Base-by-base conservation (phyloP, 2,113 vertebrate species). In the Halichoerus grypus region DNA sequence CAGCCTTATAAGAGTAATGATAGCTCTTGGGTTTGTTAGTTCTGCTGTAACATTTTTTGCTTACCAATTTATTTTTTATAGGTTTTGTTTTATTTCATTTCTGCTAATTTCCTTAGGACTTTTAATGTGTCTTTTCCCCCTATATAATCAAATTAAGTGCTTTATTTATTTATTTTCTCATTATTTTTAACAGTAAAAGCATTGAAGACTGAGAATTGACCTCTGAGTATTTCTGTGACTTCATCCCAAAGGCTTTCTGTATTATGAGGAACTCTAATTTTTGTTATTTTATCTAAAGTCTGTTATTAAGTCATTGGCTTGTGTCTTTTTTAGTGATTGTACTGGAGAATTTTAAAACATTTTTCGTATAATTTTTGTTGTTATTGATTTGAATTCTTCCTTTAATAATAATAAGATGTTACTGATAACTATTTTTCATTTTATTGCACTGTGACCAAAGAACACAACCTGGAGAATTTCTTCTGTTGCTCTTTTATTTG, bases 41-140 rank as follows among this genome's bases (percentile, higher is more conserved):
- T 72, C 76, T n/a, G 36, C 42, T 22, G 53, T 71, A 87, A 42
- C 10, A n/a, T 61, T 95, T 94, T 86, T 92, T 74, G 21, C 76
- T 49, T 81, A 81, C n/a, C 5, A 16, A 74, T 72, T 59, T 77
- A 55, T 36, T 67, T 82, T 65, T 55, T 55, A 51, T 14, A 0
- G 9, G 36, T 84, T 93, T 63, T 88, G 77, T 76, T 53, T 90
- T 63, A 79, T 57, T 93, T 79, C n/a, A 85, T 72, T 61, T 86
- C 28, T 63, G 28, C 55, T 61, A 16, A 22, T 74, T 51, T 81
- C 22, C 74, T 88, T 82, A 88, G 57, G 31, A 76, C 24, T 67
- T 83, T 67, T 33, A 46, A 57, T 33, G 24, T 55, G 33, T 51
- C 33, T 69, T 69, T 71, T 39, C 7, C 14, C 65, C 4, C 15